Conservation (phyloP, 2,888 invertebrate species). For the Alloplasta piceator region DNA sequence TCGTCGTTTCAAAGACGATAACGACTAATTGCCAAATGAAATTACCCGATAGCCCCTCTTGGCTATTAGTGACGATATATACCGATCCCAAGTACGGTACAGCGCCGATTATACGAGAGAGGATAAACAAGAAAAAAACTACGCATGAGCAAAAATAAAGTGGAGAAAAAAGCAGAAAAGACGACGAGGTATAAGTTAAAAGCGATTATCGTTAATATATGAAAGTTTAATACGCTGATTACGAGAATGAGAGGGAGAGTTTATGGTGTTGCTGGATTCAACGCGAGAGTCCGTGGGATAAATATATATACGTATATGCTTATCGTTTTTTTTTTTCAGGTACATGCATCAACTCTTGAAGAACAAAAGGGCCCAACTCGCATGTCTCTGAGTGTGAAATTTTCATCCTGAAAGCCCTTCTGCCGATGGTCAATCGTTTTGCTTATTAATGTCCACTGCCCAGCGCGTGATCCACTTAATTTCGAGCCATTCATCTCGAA, state of each 20-base stretch:
- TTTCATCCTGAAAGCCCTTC: no score
- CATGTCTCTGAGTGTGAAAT: no score
- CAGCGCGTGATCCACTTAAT: conserved; percentile 29
- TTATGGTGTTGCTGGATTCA: conserved; percentile 33
- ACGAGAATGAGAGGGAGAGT: conserved; percentile 53
- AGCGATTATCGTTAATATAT: conserved; percentile 59
- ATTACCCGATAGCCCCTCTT: conserved; percentile 54
- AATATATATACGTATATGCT: background rate
- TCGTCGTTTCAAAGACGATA: conserved; percentile 51
- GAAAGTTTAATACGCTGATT: conserved; percentile 62
- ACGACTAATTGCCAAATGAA: conserved; percentile 64
- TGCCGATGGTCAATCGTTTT: no score
- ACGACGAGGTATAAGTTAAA: conserved; percentile 35
- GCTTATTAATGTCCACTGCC: conserved; percentile 7
- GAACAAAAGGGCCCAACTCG: no score
- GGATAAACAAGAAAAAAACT: conserved; percentile 16
- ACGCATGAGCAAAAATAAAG: conserved; percentile 15
- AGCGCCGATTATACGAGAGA: conserved; percentile 45
- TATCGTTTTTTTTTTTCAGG: background rate
- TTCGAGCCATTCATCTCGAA: conserved; percentile 9
- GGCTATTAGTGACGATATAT: conserved; percentile 44
- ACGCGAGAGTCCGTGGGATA: conserved; percentile 6
- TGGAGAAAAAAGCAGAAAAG: conserved; percentile 16
- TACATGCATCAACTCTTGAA: background rate
- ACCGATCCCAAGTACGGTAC: conserved; percentile 25